Conservation (phyloP, 2,797 vertebrate species). For the Peromyscus attwateri region DNA sequence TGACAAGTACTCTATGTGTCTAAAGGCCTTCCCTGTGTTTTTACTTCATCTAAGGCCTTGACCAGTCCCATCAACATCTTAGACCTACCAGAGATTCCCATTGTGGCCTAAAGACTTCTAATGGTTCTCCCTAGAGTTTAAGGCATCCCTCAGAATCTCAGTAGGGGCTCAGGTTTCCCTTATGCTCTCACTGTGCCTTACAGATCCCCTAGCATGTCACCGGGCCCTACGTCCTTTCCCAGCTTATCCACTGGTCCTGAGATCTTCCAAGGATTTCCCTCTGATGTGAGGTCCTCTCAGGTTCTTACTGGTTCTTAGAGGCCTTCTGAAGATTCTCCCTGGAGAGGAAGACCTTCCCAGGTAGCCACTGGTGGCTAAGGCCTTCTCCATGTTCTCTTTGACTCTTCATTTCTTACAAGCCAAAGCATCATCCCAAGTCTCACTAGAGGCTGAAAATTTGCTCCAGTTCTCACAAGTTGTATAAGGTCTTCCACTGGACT, state of each 20-base stretch:
- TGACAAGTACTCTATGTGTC: neutral
- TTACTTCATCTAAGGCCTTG: neutral
- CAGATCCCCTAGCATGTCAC: neutral
- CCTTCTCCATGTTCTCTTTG: neutral
- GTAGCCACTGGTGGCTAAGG: neutral
- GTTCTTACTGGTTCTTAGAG: neutral
- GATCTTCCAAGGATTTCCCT: neutral
- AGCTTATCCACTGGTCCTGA: neutral
- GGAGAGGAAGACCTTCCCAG: neutral
- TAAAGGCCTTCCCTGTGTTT: neutral
- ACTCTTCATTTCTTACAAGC: neutral
- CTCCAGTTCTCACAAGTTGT: neutral
- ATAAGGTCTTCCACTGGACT: neutral
- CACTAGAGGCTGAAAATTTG: neutral
- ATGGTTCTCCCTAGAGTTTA: neutral
- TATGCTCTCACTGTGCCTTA: neutral
- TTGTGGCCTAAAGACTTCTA: neutral
- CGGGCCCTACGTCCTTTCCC: neutral
- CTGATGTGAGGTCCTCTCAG: neutral
- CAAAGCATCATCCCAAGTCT: neutral
- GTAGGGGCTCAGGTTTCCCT: neutral
- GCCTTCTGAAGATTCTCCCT: neutral
- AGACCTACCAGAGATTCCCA: neutral
- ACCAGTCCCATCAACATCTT: neutral
- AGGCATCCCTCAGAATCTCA: neutral